Conservation (phyloP, 2,797 vertebrate genomes). For the Cichlasoma orientale region DNA sequence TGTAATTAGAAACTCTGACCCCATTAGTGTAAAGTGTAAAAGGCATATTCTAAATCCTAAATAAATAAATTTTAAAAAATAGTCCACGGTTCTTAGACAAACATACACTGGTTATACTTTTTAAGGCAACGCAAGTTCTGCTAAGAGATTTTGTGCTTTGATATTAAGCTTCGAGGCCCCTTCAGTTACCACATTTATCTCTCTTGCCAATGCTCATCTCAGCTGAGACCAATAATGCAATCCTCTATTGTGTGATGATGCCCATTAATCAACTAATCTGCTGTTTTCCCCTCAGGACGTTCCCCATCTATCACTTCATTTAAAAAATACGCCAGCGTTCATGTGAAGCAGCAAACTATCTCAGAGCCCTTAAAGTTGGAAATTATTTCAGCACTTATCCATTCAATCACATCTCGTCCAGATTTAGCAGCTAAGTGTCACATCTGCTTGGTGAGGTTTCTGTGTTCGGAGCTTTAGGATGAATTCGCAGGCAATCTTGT, state of each 20-base stretch:
- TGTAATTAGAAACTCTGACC: neutral
- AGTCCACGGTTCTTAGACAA: neutral
- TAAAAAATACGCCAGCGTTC: neutral
- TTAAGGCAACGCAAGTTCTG: neutral
- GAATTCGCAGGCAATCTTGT: conserved; percentile 73
- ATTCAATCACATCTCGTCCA: neutral
- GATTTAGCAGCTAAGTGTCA: conserved; percentile 38
- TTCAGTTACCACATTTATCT: conserved; percentile 31
- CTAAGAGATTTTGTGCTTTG: conserved; percentile 6
- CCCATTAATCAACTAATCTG: conserved; percentile 44
- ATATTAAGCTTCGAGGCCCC: neutral
- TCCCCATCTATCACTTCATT: conserved; percentile 18
- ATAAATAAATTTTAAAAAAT: neutral
- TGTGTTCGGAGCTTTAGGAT: conserved; percentile 68
- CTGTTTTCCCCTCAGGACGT: conserved; percentile 27
- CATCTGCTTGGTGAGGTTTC: conserved; percentile 62
- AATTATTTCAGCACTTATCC: neutral
- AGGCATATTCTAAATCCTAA: neutral
- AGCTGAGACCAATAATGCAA: conserved; percentile 24
- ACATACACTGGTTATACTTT: neutral
- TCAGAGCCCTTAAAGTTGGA: neutral
- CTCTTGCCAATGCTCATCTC: conserved; percentile 22
- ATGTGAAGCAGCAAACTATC: neutral
- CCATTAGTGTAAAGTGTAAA: neutral
- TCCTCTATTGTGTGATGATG: conserved; percentile 20